Evolutionary conservation across 2,797 vertebrate genomes (phyloP).

Genomic region (Chromobotia macracanthus): DNA sequence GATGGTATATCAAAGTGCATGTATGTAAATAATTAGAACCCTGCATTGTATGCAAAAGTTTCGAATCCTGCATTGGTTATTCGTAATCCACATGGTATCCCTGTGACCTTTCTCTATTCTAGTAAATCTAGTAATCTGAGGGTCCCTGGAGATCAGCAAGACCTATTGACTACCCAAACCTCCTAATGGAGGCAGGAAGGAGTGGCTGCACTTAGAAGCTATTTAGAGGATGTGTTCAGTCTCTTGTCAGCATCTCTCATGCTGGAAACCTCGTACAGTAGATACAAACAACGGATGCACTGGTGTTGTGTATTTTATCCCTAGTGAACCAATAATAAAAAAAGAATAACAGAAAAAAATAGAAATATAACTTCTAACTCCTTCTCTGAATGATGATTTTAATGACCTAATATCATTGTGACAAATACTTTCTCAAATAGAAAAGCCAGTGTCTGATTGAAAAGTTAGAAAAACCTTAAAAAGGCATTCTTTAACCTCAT

Average conservation of each 20-base stretch:
- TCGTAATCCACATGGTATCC: slow-evolving; percentile 56
- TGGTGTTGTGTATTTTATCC: background rate
- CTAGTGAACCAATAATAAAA: background rate
- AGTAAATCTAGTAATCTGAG: slow-evolving; percentile 74
- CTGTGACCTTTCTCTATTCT: slow-evolving; percentile 51
- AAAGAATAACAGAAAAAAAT: no score
- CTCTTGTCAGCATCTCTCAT: slow-evolving; percentile 35
- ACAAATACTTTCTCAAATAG: background rate
- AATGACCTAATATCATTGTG: background rate
- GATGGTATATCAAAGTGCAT: background rate
- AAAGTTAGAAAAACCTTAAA: background rate
- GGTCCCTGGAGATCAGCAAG: slow-evolving; percentile 66
- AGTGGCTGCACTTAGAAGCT: slow-evolving; percentile 75
- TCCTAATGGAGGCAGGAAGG: slow-evolving; percentile 74
- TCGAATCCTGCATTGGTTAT: slow-evolving; percentile 20
- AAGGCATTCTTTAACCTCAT: background rate
- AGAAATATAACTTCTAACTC: background rate
- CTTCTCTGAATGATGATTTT: background rate
- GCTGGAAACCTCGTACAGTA: background rate
- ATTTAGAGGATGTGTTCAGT: slow-evolving; percentile 69
- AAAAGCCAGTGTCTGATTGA: no score
- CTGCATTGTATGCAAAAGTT: no score
- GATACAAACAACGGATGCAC: background rate
- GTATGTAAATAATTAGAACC: background rate
- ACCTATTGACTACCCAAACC: slow-evolving; percentile 75